A percentile compares a stretch with the other conserved stretches of the same genome.
Evolutionary conservation across 1,140 invertebrate genomes (phyloP).

Genomic region (Heterodera schachtii): DNA sequence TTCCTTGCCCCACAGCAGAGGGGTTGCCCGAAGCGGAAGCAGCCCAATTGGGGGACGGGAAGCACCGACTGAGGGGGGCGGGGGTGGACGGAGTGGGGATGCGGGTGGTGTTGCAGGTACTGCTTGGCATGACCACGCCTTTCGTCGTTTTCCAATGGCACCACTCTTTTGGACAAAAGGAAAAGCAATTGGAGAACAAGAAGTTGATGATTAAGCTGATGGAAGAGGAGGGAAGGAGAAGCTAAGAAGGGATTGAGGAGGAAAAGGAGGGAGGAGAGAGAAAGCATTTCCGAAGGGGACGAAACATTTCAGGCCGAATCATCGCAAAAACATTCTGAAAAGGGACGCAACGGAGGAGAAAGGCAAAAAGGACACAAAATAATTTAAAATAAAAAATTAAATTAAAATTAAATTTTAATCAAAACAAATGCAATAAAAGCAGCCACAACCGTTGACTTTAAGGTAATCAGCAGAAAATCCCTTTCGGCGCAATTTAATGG

Average conservation of each 20-base stretch:
- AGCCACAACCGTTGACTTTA: too few relatives aligned
- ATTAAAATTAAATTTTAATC: not conserved
- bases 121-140: not conserved
- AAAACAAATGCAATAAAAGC: too few relatives aligned
- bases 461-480: too few relatives aligned
- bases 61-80: not conserved
- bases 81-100: not conserved
- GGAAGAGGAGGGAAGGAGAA: not conserved
- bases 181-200: not conserved
- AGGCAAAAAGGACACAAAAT: not conserved
- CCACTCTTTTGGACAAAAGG: not conserved
- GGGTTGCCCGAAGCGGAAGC: not conserved
- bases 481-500: too few relatives aligned
- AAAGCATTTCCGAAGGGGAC: not conserved
- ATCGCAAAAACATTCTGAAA: not conserved
- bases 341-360: not conserved
- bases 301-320: not conserved
- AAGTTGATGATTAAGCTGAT: not conserved
- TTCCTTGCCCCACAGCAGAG: slow-evolving; percentile 26
- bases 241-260: not conserved
- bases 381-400: not conserved
- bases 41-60: not conserved
- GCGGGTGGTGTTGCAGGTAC: not conserved
- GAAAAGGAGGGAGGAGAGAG: not conserved
- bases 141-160: not conserved